Evolutionary conservation across 2,888 invertebrate genomes (phyloP).

Genomic region (Protophormia terraenovae): DNA sequence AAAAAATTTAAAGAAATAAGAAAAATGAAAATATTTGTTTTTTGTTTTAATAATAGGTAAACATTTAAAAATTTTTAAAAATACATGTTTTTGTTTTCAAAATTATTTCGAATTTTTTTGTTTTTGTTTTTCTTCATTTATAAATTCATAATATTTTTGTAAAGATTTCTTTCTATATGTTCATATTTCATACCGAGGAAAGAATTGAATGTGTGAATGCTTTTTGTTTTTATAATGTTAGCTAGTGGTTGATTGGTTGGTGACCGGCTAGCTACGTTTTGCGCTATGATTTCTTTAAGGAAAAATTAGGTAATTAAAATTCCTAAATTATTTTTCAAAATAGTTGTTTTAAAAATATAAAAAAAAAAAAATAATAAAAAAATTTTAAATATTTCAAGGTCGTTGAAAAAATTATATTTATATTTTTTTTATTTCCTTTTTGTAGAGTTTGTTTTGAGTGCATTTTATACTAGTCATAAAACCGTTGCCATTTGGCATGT

Average conservation of each 20-base stretch:
- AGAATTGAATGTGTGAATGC: too few relatives aligned
- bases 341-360: background rate
- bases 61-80: too few relatives aligned
- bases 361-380: too few relatives aligned
- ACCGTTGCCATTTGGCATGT: background rate
- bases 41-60: too few relatives aligned
- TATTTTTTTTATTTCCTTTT: background rate
- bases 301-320: slow-evolving; percentile 56
- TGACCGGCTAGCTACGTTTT: background rate
- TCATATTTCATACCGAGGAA: slow-evolving; percentile 9
- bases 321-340: slow-evolving; percentile 14
- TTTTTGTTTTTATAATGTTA: background rate
- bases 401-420: background rate
- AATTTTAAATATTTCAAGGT: slow-evolving; percentile 57
- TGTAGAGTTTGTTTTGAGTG: too few relatives aligned
- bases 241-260: background rate
- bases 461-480: background rate
- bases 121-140: background rate
- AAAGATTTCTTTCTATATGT: background rate
- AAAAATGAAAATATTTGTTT: background rate
- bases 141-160: background rate
- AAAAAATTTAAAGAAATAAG: background rate
- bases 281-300: slow-evolving; percentile 6
- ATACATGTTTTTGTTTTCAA: background rate
- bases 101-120: background rate